These are phyloP conservation scores for Megastigmus dorsalis DNA, from an alignment of 2,888 invertebrate species.

Conservation along the genomic window DNA sequence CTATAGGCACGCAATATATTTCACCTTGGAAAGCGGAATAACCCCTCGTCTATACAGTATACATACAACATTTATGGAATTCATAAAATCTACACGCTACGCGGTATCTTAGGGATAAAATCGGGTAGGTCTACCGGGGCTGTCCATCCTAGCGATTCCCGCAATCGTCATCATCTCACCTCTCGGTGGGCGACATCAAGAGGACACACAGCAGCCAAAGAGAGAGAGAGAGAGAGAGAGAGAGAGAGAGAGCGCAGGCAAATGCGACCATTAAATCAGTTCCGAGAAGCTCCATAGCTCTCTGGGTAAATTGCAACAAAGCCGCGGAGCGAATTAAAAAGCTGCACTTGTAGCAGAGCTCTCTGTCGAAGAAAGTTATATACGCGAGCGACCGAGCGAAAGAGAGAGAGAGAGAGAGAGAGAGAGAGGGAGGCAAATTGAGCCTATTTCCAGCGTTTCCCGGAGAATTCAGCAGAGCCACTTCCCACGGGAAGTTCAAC, in stretches of 20 bases:
- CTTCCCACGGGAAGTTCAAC: slow-evolving; percentile 22
- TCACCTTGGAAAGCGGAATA: neutral
- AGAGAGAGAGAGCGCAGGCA: no score
- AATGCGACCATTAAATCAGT: slow-evolving; percentile 21
- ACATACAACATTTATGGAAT: no score
- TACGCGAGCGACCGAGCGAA: neutral
- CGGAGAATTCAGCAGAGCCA: neutral
- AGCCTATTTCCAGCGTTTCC: slow-evolving; percentile 13
- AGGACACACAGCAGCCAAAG: no score
- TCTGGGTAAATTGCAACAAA: slow-evolving; percentile 20
- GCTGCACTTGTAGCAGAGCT: no score
- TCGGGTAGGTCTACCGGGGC: no score
- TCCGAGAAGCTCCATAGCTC: slow-evolving; percentile 4
- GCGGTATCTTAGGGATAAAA: no score
- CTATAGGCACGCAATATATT: neutral
- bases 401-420: neutral
- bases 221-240: no score
- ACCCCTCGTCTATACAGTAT: no score
- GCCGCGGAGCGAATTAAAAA: slow-evolving; percentile 21
- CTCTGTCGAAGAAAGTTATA: neutral
- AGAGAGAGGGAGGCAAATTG: slow-evolving; percentile 3
- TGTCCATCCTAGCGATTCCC: no score
- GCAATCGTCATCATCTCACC: no score
- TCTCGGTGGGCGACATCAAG: no score
- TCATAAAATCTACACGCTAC: neutral